Base-by-base conservation (phyloP, 2,113 vertebrate species). In the Xenopus tropicalis region DNA sequence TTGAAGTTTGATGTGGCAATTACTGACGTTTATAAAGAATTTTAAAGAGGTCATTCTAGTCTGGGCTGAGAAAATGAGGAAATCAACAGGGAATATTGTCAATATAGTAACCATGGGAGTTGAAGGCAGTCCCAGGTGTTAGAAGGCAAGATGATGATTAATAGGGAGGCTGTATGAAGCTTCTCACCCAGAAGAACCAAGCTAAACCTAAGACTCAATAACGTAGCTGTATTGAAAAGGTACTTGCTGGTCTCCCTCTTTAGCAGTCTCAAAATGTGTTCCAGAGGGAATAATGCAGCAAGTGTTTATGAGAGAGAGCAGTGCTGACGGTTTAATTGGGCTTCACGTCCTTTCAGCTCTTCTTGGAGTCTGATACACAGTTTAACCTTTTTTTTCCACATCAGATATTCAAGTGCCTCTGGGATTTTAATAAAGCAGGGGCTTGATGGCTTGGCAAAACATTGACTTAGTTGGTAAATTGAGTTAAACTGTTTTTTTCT, bases 1-100 rank as follows among this genome's bases (percentile, higher is more conserved):
- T 93, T 94, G 94, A 93, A 93, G 90, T 94, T 93, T 94, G 91
- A 95, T 90, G 89, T 88, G 14, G 91, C 94, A 95, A 95, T 96
- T 97, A 96, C 85, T 90, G 91, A 91, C 90, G 89, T 94, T 95
- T 94, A 95, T 95, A 92, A 94, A 91, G 91, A 93, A 93, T 94
- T 95, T 94, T 93, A 92, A 91, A 93, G 93, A 93, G 92, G 92
- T 96, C 93, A 92, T 89, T 91, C 85, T 84, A 86, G 88, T 85
- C 89, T 79, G 78, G 85, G 86, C 89, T 83, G 84, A 88, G 91
- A 93, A 93, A 92, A 93, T 82, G 86, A 93, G 90, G 84, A 93
- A 89, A 93, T 94, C 90, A 93, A 93, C 92, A 89, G 89, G 85
- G 91, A 92, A 91, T 91, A 88, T 91, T 90, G 90, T 93, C 89